Base-by-base conservation (phyloP, 1,140 invertebrate genomes). In the Ceratina australensis region DNA sequence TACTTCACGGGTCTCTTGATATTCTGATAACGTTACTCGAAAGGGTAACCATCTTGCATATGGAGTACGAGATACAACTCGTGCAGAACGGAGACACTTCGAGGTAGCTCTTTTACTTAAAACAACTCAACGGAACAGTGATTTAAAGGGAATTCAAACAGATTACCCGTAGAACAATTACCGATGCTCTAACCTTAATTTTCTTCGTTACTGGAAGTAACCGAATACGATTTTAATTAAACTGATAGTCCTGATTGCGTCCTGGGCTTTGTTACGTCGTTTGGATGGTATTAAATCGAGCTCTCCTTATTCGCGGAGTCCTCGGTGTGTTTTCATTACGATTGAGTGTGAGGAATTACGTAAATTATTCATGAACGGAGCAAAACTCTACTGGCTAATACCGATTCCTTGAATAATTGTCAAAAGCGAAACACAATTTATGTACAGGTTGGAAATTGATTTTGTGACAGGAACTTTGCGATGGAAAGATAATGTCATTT, bases 131-230 rank as follows among this genome's bases (percentile, higher is more conserved):
- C 20, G n/a, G 20, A 18, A 49, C 4, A 42, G 42, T 49, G 63
- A 65, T 65, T 65, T 49, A 65, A 49, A 49, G 22, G 7, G 20
- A 65, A 65, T 18, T 18, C 16, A 49, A 47, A 64, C 33, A 20
- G 15, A 20, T 20, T 47, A 13, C 7, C 7, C 63, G 0, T 5
- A 10, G 33, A 24, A 10, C 10, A 3, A 20, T 20, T 65, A 20
- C 54, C 18, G 16, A n/a, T 10, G 20, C n/a, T 20, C 7, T 2
- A 18, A 20, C 8, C 54, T 42, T 22, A 0, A 10, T 49, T 24
- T 24, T 15, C 16, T 24, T 22, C 2, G 13, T 16, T 16, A 2
- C 3, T 16, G 10, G 8, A 64, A 47, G 61, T 16, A 49, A 22
- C 13, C 3, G 16, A 42, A 42, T 10, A 33, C 20, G 20, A 15